A percentile compares a stretch with the other conserved stretches of the same genome.
These are phyloP conservation scores for Drosophila lutescens DNA, from an alignment of 2,888 invertebrate genomes.

Conservation along the genomic window DNA sequence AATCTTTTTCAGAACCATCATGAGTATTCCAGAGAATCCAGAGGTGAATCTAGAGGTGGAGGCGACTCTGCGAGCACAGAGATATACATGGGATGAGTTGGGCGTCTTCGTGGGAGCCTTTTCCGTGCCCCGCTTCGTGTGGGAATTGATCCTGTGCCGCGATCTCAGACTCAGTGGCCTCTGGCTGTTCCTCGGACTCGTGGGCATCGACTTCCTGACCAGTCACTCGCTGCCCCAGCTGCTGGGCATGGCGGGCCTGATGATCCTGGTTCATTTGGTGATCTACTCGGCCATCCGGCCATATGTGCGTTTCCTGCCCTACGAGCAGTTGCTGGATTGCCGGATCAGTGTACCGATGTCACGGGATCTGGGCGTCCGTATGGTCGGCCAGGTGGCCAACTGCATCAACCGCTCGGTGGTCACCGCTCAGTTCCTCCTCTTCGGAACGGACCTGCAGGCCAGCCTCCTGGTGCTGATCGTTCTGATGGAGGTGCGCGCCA, in stretches of 20 bases:
- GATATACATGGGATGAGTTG: neutral
- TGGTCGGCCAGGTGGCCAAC: neutral
- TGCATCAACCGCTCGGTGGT: slow-evolving; percentile 12
- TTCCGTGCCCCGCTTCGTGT: neutral
- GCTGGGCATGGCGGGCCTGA: neutral
- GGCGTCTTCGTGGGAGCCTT: neutral
- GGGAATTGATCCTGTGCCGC: neutral
- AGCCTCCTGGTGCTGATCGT: neutral
- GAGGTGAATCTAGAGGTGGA: neutral
- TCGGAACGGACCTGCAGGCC: neutral
- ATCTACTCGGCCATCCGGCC: neutral
- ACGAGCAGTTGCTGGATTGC: neutral
- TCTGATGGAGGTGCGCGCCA: neutral
- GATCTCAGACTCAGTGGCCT: neutral
- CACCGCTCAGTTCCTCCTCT: slow-evolving; percentile 1
- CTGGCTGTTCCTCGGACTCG: neutral
- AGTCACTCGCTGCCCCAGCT: neutral
- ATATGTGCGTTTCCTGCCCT: neutral
- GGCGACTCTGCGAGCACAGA: too few relatives aligned
- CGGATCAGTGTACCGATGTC: neutral
- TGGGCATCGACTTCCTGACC: neutral
- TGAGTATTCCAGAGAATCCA: too few relatives aligned
- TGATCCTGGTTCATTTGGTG: neutral
- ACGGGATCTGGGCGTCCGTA: neutral
- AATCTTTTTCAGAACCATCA: neutral